phyloP scores from a whole-genome alignment of 2,113 vertebrate genomes.

The Mobula hypostoma region DNA sequence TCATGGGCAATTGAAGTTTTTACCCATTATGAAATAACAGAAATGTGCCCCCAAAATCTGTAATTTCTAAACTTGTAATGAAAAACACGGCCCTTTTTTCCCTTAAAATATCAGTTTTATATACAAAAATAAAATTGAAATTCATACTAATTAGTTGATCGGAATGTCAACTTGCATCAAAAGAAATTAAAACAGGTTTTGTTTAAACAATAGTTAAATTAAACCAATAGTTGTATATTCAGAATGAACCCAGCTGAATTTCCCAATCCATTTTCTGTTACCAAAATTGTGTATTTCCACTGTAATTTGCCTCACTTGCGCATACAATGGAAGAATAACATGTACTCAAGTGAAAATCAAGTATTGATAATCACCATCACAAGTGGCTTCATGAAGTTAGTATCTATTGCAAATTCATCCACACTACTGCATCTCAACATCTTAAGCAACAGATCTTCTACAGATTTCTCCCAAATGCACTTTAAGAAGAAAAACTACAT shows the following conservation, averaged over 20 bases:
- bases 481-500: neutral
- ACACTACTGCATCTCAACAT: neutral
- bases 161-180: neutral
- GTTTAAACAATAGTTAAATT: neutral
- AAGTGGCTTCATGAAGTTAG: neutral
- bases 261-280: neutral
- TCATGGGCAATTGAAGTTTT: neutral
- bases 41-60: neutral
- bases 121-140: neutral
- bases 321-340: neutral
- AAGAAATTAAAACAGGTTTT: neutral
- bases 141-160: neutral
- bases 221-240: neutral
- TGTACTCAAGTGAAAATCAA: neutral
- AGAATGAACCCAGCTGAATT: neutral
- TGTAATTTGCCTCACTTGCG: neutral
- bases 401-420: neutral
- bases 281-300: neutral
- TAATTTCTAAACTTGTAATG: neutral
- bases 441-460: no score
- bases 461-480: neutral
- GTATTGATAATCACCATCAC: neutral
- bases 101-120: neutral
- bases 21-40: neutral
- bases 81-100: neutral